Base-by-base conservation (phyloP, 2,113 vertebrate genomes). In the Equus przewalskii region DNA sequence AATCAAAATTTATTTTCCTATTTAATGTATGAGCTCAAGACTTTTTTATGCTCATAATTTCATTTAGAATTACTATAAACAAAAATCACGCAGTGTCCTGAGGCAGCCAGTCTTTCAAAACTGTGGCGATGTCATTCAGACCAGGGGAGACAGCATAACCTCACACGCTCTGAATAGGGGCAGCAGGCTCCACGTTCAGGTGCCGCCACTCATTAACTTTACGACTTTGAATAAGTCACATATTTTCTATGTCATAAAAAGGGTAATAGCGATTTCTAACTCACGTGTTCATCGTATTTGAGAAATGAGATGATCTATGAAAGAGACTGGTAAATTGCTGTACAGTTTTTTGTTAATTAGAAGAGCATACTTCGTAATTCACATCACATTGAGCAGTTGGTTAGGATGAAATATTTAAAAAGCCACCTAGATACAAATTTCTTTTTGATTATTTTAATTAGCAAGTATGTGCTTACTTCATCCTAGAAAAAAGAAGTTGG, bases 361-460 rank as follows among this genome's bases (percentile, higher is more conserved):
- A 95, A 76, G 22, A 87, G 6, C 12, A 36, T 70, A 75, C 51
- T 87, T 89, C 11, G 81, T 80, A 93, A 64, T 80, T 96, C 22
- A 49, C 41, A 65, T 90, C 69, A 88, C 7, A 13, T 41, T 36
- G 44, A 93, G 56, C 33, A 70, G 0, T 58, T 82, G 30, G 9
- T 84, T 84, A 62, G 76, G n/a, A 75, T 80, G 54, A 94, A 89
- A 89, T 89, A 69, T 75, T 93, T 91, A 46, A 67, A 93, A 96
- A 88, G 22, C 49, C 81, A 60, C 22, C n/a, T 58, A 80, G 21
- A 92, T 3, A 16, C 56, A 79, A 30, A 96, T 67, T 93, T 84
- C 60, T 82, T 13, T 87, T 76, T 80, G 60, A 41, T 87, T 89
- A 67, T 62, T 33, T 69, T 86, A 94, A 85, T 15, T 86, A 85